Percentiles rank a stretch among this genome's conserved stretches.
phyloP scores from a whole-genome alignment of 2,888 invertebrate genomes.

The Dimorphilus gyrociliatus region DNA sequence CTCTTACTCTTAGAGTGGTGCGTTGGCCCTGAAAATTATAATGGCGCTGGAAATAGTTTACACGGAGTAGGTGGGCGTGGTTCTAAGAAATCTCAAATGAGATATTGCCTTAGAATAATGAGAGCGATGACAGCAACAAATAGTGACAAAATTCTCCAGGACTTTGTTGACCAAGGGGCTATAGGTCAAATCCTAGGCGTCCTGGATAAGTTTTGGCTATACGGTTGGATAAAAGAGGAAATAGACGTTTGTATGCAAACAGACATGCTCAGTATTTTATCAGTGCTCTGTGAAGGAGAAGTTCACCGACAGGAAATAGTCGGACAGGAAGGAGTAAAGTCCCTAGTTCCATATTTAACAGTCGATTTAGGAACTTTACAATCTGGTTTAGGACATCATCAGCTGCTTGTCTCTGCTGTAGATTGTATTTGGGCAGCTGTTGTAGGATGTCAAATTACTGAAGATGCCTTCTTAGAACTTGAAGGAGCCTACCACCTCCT shows the following conservation, averaged over 20 bases:
- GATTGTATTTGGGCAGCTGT: conserved; percentile 36
- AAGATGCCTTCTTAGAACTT: conserved; percentile 36
- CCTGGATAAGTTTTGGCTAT: conserved; percentile 18
- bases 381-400: conserved; percentile 35
- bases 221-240: conserved; percentile 20
- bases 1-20: conserved; percentile 36
- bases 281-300: conserved; percentile 34
- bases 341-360: conserved; percentile 26
- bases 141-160: conserved; percentile 27
- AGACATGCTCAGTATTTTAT: conserved; percentile 35
- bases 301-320: conserved; percentile 36
- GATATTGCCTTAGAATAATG: conserved; percentile 30
- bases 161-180: conserved; percentile 34
- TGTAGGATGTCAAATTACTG: conserved; percentile 33
- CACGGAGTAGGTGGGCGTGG: conserved; percentile 35
- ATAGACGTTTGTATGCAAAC: conserved; percentile 37
- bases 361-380: conserved; percentile 24
- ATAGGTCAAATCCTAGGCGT: conserved; percentile 31
- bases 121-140: conserved; percentile 32
- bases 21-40: conserved; percentile 29
- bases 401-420: conserved; percentile 30
- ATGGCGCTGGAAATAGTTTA: conserved; percentile 37
- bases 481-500: conserved; percentile 35
- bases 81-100: conserved; percentile 35
- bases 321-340: conserved; percentile 31